phyloP scores from a whole-genome alignment of 1,140 invertebrate genomes.

The Stenopsyche tienmushanensis region DNA sequence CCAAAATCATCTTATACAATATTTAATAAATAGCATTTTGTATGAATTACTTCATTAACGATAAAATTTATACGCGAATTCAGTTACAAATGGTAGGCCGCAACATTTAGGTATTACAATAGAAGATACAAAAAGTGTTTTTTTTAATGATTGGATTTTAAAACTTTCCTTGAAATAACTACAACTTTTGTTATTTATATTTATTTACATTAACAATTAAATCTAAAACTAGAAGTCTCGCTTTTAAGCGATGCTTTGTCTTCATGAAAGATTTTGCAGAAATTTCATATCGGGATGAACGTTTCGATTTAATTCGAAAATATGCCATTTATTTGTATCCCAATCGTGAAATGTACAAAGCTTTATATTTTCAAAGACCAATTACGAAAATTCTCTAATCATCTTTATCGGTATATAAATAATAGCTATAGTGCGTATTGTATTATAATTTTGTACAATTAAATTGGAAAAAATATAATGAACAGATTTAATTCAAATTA shows the following conservation, averaged over 20 bases:
- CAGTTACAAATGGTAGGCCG: no score
- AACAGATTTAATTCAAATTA: no score
- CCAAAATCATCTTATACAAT: no score
- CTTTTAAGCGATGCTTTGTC: constrained; percentile 18
- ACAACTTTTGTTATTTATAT: constrained; percentile 18
- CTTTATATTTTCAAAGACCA: background rate
- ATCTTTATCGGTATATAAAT: constrained; percentile 16
- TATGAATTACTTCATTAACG: no score
- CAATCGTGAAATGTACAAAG: background rate
- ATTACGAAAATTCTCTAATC: constrained; percentile 14
- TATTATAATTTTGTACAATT: constrained; percentile 6
- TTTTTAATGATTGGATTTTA: background rate
- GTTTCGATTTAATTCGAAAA: no score
- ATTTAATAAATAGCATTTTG: no score
- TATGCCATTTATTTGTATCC: no score
- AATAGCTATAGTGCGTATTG: constrained; percentile 21
- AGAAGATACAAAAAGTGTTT: background rate
- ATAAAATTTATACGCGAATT: no score
- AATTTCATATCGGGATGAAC: background rate
- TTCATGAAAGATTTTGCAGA: constrained; percentile 9
- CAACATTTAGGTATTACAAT: background rate
- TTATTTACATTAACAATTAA: constrained; percentile 33
- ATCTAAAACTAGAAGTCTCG: constrained; percentile 23
- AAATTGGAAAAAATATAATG: no score
- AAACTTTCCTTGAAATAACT: background rate